A percentile compares a stretch with the other conserved stretches of the same genome.
phyloP scores from a whole-genome alignment of 2,113 vertebrate genomes.

The Myiozetetes cayanensis region DNA sequence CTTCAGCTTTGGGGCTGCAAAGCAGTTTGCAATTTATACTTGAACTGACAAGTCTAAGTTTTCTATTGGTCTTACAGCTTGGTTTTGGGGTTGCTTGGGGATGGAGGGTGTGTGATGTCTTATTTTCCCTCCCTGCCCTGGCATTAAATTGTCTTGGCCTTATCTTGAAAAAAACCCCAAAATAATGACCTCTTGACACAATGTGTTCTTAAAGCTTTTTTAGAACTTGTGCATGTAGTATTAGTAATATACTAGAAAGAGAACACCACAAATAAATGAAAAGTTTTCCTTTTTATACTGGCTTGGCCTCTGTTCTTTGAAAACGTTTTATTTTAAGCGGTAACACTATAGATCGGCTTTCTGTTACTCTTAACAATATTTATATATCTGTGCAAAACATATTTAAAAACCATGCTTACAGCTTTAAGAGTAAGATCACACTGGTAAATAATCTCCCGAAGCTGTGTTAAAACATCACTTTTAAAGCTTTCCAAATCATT shows the following conservation, averaged over 20 bases:
- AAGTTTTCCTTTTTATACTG: background rate
- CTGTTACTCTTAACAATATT: background rate
- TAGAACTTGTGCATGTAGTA: background rate
- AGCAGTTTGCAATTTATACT: background rate
- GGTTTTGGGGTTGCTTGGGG: background rate
- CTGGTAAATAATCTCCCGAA: slow-evolving; percentile 92
- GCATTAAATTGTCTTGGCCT: background rate
- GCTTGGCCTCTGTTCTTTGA: background rate
- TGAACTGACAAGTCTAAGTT: background rate
- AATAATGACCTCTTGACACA: background rate
- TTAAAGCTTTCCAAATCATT: slow-evolving; percentile 86
- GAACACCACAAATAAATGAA: background rate
- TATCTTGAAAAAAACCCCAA: background rate
- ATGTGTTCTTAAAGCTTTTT: background rate
- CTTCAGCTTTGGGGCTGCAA: background rate
- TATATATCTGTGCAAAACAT: background rate
- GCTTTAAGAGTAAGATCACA: slow-evolving; percentile 97
- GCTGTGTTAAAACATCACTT: slow-evolving; percentile 87
- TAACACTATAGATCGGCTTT: background rate
- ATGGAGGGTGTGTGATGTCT: background rate
- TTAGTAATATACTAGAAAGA: background rate
- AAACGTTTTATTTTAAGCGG: background rate
- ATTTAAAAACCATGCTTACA: slow-evolving; percentile 74
- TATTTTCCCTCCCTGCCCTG: accelerated
- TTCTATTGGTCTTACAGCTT: background rate